These are phyloP conservation scores for Danaus plexippus DNA, from an alignment of 1,140 invertebrate species.

Conservation along the genomic window DNA sequence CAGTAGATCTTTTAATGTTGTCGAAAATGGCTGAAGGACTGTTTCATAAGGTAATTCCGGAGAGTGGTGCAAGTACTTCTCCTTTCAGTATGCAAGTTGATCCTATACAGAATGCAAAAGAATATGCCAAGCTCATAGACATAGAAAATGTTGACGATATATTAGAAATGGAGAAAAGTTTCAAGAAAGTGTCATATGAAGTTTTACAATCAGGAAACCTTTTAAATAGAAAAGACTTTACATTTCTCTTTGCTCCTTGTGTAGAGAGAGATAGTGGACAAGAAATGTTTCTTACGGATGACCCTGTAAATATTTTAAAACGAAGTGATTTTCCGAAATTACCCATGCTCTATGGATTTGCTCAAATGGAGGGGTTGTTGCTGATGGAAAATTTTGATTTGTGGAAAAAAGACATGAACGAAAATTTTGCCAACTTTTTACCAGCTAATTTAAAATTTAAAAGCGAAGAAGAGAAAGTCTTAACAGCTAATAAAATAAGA, in stretches of 20 bases:
- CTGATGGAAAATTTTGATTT: constrained; percentile 16
- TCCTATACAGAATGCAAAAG: background rate
- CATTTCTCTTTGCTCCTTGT: constrained; percentile 35
- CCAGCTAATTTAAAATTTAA: constrained; percentile 17
- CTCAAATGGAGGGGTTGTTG: constrained; percentile 26
- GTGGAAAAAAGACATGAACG: constrained; percentile 39
- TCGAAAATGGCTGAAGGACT: constrained; percentile 1
- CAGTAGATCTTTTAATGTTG: background rate
- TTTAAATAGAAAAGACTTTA: constrained; percentile 17
- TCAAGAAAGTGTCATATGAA: constrained; percentile 30
- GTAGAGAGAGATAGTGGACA: constrained; percentile 29
- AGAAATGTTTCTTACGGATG: constrained; percentile 17
- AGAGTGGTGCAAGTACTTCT: constrained; percentile 2
- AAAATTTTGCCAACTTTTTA: too few species aligned
- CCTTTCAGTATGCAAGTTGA: background rate
- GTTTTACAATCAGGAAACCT: constrained; percentile 15
- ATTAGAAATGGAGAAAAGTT: constrained; percentile 36
- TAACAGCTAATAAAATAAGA: constrained; percentile 6
- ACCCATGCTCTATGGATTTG: constrained; percentile 37
- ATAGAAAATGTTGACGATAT: constrained; percentile 28
- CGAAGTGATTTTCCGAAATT: constrained; percentile 6
- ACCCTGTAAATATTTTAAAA: constrained; percentile 13
- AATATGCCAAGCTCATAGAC: constrained; percentile 12
- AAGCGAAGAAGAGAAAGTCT: constrained; percentile 24
- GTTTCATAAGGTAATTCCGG: background rate